phyloP scores from a whole-genome alignment of 2,113 vertebrate species.

The Scomber colias region DNA sequence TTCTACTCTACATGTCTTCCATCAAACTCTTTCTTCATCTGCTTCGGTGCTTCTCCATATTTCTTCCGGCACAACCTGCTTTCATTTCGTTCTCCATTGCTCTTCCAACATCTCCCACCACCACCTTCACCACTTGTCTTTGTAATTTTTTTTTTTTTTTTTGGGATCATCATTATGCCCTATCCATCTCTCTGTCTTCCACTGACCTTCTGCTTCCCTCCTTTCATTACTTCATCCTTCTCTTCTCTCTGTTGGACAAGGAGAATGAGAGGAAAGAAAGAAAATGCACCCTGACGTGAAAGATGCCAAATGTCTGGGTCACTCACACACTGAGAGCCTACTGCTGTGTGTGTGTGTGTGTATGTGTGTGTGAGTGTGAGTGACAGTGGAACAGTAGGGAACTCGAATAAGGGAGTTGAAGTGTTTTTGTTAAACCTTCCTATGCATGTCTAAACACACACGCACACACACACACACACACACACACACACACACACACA shows the following conservation, averaged over 20 bases:
- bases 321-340: constrained; percentile 57
- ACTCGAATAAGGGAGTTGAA: constrained; percentile 37
- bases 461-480: constrained; percentile 9
- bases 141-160: constrained; percentile 56
- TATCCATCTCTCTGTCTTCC: constrained; percentile 49
- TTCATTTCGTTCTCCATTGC: constrained; percentile 14
- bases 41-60: not conserved
- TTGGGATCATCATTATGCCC: constrained; percentile 59
- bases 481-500: constrained; percentile 15
- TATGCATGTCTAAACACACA: constrained; percentile 3
- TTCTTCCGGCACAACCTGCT: not conserved
- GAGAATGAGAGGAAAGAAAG: constrained; percentile 75
- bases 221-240: constrained; percentile 13
- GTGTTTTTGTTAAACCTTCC: constrained; percentile 52
- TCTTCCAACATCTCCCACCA: not conserved
- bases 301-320: constrained; percentile 79
- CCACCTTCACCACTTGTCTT: constrained; percentile 30
- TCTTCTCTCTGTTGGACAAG: constrained; percentile 71
- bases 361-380: constrained; percentile 7
- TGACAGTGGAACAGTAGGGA: constrained; percentile 63
- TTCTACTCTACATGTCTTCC: constrained; percentile 24
- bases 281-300: constrained; percentile 75
- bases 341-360: constrained; percentile 45
- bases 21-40: constrained; percentile 3
- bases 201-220: constrained; percentile 62